Evolutionary conservation across 2,888 invertebrate genomes (phyloP), one percentile per base, ranked within the genome.

Genomic region (Escarpia spicata): DNA sequence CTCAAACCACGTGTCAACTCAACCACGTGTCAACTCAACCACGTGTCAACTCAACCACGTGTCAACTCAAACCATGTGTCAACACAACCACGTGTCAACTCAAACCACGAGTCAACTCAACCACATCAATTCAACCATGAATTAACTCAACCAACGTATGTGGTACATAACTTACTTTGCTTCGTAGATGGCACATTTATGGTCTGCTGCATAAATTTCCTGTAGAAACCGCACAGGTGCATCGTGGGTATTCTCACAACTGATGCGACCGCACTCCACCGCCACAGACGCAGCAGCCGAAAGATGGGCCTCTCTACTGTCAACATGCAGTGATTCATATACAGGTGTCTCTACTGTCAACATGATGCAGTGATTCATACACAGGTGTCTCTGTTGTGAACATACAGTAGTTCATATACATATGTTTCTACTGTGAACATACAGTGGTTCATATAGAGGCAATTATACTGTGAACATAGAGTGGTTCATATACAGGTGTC

Each of bases 111-210:
- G 45, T 45, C 45, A 45, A 45, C 45, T 45, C 8, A 45, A 45
- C 45, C 45, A 45, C 37, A 37, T 37, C 37, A 37, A 37, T 37
- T 37, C 37, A 37, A 37, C 37, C 37, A 37, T 37, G 37, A 37
- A 1, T 37, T 45, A 45, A 45, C 45, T 45, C 6, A 10, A 9
- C 8, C 45, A 9, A 45, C 45, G 45, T 45, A 45, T 45, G 45
- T 45, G 75, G 75, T 26, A 75, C 19, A n/a, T 75, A 26, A 75
- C 75, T n/a, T 26, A 75, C 75, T 75, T 75, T 75, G 75, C 75
- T n/a, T 75, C 75, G n/a, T 75, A 75, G 75, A 75, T 75, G 75
- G 75, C 75, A n/a, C 75, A 75, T 75, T 75, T 75, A 26, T 26
- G 19, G n/a, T 75, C 75, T 26, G 75, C 75, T 19, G 19, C 75